Conservation (phyloP, 2,797 vertebrate genomes). For the Fistularia tabacaria region DNA sequence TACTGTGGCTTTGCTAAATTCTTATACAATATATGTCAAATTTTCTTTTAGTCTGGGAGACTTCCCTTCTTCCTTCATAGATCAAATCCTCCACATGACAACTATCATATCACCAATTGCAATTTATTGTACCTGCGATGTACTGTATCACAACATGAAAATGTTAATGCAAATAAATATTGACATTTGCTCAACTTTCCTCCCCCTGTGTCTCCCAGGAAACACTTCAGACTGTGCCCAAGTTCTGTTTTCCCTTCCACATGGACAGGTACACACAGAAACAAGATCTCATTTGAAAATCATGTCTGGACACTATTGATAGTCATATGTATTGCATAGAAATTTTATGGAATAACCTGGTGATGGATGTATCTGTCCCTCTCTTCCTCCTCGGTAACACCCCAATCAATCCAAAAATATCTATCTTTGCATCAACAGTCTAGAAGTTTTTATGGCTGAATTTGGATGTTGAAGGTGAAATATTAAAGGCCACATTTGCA, state of each 20-base stretch:
- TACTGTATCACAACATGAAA: no score
- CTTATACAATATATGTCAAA: neutral
- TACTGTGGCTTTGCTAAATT: no score
- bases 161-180: no score
- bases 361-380: no score
- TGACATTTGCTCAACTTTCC: neutral
- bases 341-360: no score
- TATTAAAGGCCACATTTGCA: neutral
- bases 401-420: no score
- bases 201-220: slow-evolving; percentile 81
- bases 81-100: neutral
- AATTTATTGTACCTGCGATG: neutral
- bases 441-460: no score
- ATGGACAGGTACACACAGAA: slow-evolving; percentile 59
- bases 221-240: slow-evolving; percentile 91
- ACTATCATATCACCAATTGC: neutral
- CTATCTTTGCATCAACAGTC: no score
- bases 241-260: slow-evolving; percentile 68
- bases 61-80: neutral
- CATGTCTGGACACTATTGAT: neutral
- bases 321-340: no score
- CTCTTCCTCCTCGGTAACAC: no score
- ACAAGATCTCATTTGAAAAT: neutral
- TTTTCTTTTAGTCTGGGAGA: neutral
- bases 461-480: neutral